Percentiles rank a stretch among this genome's conserved stretches.
phyloP scores from a whole-genome alignment of 2,113 vertebrate species.

The Geococcyx californianus region DNA sequence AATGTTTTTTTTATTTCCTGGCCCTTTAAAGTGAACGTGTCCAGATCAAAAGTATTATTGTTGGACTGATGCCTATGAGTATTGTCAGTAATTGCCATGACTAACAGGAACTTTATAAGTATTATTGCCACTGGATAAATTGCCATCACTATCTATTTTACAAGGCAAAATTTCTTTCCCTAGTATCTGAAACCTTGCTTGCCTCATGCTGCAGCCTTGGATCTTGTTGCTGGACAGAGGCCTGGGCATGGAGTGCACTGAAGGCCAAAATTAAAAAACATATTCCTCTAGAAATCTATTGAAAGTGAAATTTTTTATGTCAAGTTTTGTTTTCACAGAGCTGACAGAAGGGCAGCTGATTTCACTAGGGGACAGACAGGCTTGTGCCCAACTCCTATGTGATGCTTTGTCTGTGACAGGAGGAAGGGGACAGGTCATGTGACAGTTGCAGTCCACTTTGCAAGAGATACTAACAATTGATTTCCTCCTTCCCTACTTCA shows the following conservation, averaged over 20 bases:
- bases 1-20: neutral
- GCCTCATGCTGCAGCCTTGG: neutral
- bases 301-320: neutral
- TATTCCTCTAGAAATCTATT: neutral
- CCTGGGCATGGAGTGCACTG: neutral
- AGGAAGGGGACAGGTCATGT: neutral
- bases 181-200: neutral
- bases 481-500: neutral
- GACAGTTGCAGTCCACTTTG: neutral
- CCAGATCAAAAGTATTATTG: neutral
- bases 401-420: accelerated
- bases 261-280: neutral
- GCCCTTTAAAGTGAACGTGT: neutral
- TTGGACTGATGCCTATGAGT: neutral
- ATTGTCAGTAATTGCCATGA: neutral
- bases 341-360: neutral
- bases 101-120: neutral
- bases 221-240: neutral
- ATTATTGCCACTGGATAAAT: neutral
- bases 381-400: neutral
- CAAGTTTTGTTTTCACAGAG: neutral
- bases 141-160: neutral
- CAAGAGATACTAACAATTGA: neutral
- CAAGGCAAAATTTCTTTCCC: neutral
- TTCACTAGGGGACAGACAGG: neutral